Percentiles rank a stretch among this genome's conserved stretches.
These are phyloP conservation scores for Spea hammondii DNA, from an alignment of 2,797 vertebrate genomes.

Conservation along the genomic window DNA sequence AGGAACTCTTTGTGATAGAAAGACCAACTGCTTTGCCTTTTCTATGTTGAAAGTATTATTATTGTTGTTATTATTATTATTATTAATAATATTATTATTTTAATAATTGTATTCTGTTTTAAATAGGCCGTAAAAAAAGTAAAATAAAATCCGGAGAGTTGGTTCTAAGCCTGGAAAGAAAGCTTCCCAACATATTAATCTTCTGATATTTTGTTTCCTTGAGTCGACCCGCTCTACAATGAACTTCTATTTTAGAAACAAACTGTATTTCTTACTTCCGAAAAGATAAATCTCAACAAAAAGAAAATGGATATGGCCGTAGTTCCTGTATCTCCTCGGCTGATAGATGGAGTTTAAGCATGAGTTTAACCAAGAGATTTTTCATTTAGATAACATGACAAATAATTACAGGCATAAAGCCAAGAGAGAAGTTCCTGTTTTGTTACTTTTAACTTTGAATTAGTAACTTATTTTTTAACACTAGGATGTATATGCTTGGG, in stretches of 20 bases:
- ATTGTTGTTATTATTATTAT: too few relatives aligned
- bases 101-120: too few relatives aligned
- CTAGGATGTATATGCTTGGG: constrained; percentile 13
- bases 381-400: constrained; percentile 38
- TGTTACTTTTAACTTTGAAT: constrained; percentile 13
- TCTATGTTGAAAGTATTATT: too few relatives aligned
- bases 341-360: constrained; percentile 21
- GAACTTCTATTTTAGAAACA: constrained; percentile 3
- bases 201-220: background rate
- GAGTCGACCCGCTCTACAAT: background rate
- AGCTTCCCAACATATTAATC: too few relatives aligned
- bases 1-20: too few relatives aligned
- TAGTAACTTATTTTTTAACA: constrained; percentile 8
- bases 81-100: too few relatives aligned
- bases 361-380: constrained; percentile 19
- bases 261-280: background rate
- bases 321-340: background rate
- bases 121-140: too few relatives aligned
- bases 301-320: constrained; percentile 8
- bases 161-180: too few relatives aligned
- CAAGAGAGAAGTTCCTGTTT: constrained; percentile 1
- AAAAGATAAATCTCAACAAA: constrained; percentile 8
- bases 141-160: too few relatives aligned
- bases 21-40: too few relatives aligned
- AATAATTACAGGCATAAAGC: constrained; percentile 22